phyloP scores from a whole-genome alignment of 2,888 invertebrate species.

The Torymus aiolomorphi region DNA sequence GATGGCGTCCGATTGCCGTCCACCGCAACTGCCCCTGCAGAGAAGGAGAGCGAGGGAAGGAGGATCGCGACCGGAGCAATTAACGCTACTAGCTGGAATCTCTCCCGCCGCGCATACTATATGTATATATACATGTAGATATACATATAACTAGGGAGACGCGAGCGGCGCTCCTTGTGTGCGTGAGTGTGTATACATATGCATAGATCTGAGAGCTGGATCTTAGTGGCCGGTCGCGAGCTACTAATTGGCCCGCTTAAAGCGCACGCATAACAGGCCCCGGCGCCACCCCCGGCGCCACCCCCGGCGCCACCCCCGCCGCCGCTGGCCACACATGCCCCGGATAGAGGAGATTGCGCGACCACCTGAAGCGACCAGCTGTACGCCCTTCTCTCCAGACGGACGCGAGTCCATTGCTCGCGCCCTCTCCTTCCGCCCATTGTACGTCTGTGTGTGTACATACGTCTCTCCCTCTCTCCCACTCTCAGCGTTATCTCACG shows the following conservation, averaged over 20 bases:
- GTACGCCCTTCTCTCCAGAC: no score
- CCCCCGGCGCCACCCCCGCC: no score
- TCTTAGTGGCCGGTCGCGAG: not conserved
- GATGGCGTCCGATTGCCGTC: slow-evolving; percentile 18
- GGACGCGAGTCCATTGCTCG: slow-evolving; percentile 13
- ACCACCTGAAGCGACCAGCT: not conserved
- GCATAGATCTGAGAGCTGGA: slow-evolving; percentile 1
- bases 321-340: not conserved
- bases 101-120: no score
- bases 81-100: slow-evolving; percentile 14
- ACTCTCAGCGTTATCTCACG: not conserved
- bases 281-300: no score
- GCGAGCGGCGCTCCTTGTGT: not conserved
- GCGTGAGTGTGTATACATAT: not conserved
- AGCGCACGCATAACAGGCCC: not conserved
- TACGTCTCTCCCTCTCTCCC: not conserved
- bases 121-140: no score
- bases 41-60: not conserved
- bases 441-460: not conserved
- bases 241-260: slow-evolving; percentile 31
- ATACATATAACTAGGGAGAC: no score
- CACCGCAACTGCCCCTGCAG: not conserved
- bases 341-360: not conserved
- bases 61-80: slow-evolving; percentile 9
- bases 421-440: not conserved